Conservation (phyloP, 1,140 invertebrate genomes). For the Polyergus mexicanus region DNA sequence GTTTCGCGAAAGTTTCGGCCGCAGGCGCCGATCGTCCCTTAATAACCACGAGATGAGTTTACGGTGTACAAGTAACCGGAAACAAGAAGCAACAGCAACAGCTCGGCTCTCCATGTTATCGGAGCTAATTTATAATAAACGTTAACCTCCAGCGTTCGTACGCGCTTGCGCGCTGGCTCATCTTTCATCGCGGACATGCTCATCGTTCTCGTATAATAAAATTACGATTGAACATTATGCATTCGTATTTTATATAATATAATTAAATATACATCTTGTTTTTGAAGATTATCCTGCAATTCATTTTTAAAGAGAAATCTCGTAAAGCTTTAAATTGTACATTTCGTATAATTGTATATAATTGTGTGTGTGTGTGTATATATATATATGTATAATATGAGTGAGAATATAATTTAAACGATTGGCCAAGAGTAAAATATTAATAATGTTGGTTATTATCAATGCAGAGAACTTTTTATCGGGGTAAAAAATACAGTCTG, state of each 20-base stretch:
- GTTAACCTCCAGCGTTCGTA: neutral
- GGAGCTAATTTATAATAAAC: constrained; percentile 56
- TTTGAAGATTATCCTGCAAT: neutral
- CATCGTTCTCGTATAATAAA: constrained; percentile 3
- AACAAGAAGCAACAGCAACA: constrained; percentile 51
- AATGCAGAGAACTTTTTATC: constrained; percentile 23
- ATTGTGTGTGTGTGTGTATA: too few species aligned
- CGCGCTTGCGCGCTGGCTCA: constrained; percentile 22
- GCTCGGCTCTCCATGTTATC: neutral
- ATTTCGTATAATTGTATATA: neutral
- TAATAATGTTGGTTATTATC: constrained; percentile 32
- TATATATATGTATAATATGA: too few species aligned
- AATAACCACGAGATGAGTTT: constrained; percentile 78
- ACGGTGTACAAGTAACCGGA: constrained; percentile 58
- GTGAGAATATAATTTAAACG: neutral
- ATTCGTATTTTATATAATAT: neutral
- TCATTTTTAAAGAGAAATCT: neutral
- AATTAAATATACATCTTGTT: neutral
- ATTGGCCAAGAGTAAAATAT: neutral
- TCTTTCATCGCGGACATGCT: constrained; percentile 40
- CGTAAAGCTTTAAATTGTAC: neutral
- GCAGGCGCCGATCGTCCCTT: constrained; percentile 69
- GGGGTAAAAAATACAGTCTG: constrained; percentile 29
- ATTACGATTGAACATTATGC: constrained; percentile 7
- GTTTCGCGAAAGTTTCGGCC: constrained; percentile 73